Evolutionary conservation across 2,888 invertebrate species (phyloP).

Genomic region (Morpho helenor): DNA sequence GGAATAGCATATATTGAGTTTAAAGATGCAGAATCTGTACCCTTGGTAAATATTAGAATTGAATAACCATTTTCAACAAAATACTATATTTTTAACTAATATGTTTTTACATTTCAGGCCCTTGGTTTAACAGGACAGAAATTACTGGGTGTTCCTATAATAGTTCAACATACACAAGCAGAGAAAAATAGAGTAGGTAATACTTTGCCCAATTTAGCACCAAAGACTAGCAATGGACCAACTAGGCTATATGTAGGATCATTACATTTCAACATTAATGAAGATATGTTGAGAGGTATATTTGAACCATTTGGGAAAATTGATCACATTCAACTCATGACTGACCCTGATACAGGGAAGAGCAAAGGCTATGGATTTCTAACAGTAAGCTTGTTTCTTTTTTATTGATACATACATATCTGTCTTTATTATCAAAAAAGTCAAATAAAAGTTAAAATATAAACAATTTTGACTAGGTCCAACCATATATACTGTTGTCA

Average conservation of each 20-base stretch:
- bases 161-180: conserved; percentile 98
- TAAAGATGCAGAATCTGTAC: conserved; percentile 97
- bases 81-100: neutral
- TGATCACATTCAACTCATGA: conserved; percentile 95
- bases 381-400: conserved; percentile 82
- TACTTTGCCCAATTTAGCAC: conserved; percentile 90
- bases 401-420: neutral
- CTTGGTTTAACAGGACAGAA: conserved; percentile 97
- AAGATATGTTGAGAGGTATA: conserved; percentile 98
- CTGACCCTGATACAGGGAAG: conserved; percentile 95
- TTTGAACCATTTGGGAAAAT: conserved; percentile 99
- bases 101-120: conserved; percentile 80
- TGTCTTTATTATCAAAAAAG: no score
- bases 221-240: conserved; percentile 94
- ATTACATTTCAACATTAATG: conserved; percentile 98
- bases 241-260: conserved; percentile 99
- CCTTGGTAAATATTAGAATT: conserved; percentile 81
- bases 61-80: neutral
- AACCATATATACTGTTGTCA: no score
- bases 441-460: no score
- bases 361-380: conserved; percentile 99
- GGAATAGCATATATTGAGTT: conserved; percentile 99
- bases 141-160: conserved; percentile 96
- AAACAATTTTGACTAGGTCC: no score
- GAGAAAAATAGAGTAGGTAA: conserved; percentile 96